Conservation (phyloP, 1,140 invertebrate genomes). For the Penaeus vannamei region DNA sequence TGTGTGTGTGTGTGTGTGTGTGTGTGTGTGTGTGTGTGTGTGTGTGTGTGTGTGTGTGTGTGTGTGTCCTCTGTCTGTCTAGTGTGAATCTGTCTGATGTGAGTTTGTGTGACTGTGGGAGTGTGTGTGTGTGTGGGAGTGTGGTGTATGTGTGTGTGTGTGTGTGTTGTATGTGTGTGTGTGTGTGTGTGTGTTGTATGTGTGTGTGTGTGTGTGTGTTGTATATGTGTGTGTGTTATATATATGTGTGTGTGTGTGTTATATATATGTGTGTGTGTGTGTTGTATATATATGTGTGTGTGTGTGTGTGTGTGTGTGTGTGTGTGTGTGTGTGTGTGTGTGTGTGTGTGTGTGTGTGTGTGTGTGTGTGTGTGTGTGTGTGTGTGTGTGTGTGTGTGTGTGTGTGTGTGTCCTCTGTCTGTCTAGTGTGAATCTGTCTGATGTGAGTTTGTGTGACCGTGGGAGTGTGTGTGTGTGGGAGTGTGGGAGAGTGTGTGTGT, state of each 20-base stretch:
- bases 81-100: too few relatives aligned
- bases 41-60: conserved; percentile 24
- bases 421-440: too few relatives aligned
- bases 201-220: conserved; percentile 1
- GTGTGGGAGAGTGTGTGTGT: too few relatives aligned
- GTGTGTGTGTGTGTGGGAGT: background rate
- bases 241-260: background rate
- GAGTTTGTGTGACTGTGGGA: background rate
- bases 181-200: background rate
- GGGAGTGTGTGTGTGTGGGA: too few relatives aligned
- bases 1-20: background rate
- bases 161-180: background rate
- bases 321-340: conserved; percentile 14
- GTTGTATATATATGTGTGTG: background rate
- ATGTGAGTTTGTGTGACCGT: too few relatives aligned
- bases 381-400: too few relatives aligned
- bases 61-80: too few relatives aligned
- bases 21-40: background rate
- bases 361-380: too few relatives aligned
- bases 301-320: background rate
- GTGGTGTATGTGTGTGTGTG: conserved; percentile 21
- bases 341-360: too few relatives aligned
- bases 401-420: too few relatives aligned
- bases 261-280: conserved; percentile 26
- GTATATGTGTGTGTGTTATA: background rate